Conservation (phyloP, 2,797 vertebrate species). For the Tokudaia tokunoshimensis region DNA sequence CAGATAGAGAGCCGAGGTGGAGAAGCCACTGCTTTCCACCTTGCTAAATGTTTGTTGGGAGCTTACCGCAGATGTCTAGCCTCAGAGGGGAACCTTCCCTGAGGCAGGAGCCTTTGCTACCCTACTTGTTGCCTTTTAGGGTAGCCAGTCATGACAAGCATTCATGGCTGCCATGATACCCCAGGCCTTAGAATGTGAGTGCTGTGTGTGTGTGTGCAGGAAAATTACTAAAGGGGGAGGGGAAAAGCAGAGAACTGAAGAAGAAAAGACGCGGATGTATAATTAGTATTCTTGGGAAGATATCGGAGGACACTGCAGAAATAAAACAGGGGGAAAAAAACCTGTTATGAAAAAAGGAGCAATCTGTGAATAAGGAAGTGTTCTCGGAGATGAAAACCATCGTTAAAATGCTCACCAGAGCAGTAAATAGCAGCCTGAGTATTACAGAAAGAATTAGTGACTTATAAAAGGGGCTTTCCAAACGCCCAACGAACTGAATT, state of each 20-base stretch:
- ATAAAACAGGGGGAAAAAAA: constrained; percentile 48
- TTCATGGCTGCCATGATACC: neutral
- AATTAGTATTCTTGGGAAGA: constrained; percentile 71
- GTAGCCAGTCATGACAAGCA: neutral
- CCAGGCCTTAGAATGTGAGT: constrained; percentile 2
- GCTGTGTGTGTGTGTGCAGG: neutral
- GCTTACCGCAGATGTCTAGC: neutral
- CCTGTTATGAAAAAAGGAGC: constrained; percentile 45
- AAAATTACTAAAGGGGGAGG: neutral
- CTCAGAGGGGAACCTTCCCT: neutral
- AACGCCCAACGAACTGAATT: constrained; percentile 53
- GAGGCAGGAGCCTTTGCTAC: neutral
- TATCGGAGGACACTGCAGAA: constrained; percentile 10
- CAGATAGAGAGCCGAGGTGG: neutral
- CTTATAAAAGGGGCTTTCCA: constrained; percentile 42
- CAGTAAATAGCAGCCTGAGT: constrained; percentile 50
- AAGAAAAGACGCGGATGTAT: neutral
- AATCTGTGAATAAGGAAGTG: constrained; percentile 49
- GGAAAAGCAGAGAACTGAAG: neutral
- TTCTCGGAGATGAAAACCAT: constrained; percentile 56
- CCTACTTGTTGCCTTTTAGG: neutral
- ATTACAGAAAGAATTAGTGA: constrained; percentile 49
- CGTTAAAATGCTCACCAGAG: constrained; percentile 61
- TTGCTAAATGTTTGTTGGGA: neutral
- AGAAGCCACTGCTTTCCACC: neutral